Conservation (phyloP, 2,797 vertebrate genomes). For the Brachymystax lenok region DNA sequence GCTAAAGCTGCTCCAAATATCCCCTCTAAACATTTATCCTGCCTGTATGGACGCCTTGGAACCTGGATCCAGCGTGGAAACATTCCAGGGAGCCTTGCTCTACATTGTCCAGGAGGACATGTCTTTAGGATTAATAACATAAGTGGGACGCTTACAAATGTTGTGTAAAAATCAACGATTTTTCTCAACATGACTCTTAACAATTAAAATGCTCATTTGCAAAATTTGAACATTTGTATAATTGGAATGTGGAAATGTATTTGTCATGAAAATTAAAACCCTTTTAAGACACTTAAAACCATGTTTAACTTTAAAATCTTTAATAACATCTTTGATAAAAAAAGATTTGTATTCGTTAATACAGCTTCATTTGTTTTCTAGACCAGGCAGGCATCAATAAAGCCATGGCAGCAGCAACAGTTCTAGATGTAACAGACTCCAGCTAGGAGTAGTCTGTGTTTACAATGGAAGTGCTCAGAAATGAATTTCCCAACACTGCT, state of each 20-base stretch:
- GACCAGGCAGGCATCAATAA: neutral
- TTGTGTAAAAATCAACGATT: neutral
- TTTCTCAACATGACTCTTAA: neutral
- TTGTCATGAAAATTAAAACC: neutral
- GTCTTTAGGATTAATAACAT: slow-evolving; percentile 17
- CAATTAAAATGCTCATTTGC: neutral
- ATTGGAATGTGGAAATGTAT: neutral
- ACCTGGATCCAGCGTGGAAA: slow-evolving; percentile 45
- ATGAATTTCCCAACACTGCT: slow-evolving; percentile 69
- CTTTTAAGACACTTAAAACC: neutral
- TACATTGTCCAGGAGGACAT: slow-evolving; percentile 38
- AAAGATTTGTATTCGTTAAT: neutral
- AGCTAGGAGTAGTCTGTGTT: slow-evolving; percentile 71
- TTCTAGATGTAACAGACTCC: slow-evolving; percentile 64
- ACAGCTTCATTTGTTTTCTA: neutral
- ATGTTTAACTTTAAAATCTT: neutral
- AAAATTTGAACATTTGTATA: neutral
- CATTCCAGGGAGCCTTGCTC: slow-evolving; percentile 43
- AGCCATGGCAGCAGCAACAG: slow-evolving; percentile 19
- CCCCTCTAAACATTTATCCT: slow-evolving; percentile 74
- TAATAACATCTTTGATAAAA: neutral
- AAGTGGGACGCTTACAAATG: slow-evolving; percentile 20
- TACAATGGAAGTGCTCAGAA: slow-evolving; percentile 71
- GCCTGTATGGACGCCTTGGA: slow-evolving; percentile 24
- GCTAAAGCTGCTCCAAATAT: slow-evolving; percentile 79